Conservation (phyloP, 2,113 vertebrate species). For the Potamarius usumacintae region DNA sequence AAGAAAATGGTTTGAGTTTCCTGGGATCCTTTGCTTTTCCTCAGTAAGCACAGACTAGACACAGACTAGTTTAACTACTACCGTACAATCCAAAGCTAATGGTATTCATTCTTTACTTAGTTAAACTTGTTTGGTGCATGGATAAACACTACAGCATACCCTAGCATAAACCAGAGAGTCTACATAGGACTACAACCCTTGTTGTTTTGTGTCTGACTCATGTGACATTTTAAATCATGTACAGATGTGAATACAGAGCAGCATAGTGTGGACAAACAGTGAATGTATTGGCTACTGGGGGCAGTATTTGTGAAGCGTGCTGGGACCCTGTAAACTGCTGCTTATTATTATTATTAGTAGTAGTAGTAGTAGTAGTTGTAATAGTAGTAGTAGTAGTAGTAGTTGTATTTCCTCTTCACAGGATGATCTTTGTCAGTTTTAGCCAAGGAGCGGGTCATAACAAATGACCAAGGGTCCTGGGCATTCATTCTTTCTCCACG, state of each 20-base stretch:
- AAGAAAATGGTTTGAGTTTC: neutral
- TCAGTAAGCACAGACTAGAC: neutral
- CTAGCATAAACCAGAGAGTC: neutral
- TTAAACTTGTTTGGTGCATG: neutral
- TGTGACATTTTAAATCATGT: neutral
- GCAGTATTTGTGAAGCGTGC: neutral
- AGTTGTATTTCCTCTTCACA: too few relatives aligned
- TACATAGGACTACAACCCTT: slow-evolving; percentile 1
- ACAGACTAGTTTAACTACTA: neutral
- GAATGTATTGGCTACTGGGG: slow-evolving; percentile 49
- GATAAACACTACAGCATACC: neutral
- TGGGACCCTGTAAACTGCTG: neutral
- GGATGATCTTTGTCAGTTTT: too few relatives aligned
- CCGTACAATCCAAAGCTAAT: neutral
- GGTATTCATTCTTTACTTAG: neutral
- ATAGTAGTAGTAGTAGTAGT: too few relatives aligned
- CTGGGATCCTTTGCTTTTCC: slow-evolving; percentile 35
- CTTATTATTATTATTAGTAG: too few relatives aligned
- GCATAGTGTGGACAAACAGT: neutral
- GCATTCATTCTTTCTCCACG: too few relatives aligned
- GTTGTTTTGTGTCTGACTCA: slow-evolving; percentile 43
- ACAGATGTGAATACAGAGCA: neutral
- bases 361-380: too few relatives aligned
- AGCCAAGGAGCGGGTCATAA: too few relatives aligned
- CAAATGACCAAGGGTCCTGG: too few relatives aligned